phyloP scores from a whole-genome alignment of 2,888 invertebrate genomes.

The Nephrotoma guestfalica region DNA sequence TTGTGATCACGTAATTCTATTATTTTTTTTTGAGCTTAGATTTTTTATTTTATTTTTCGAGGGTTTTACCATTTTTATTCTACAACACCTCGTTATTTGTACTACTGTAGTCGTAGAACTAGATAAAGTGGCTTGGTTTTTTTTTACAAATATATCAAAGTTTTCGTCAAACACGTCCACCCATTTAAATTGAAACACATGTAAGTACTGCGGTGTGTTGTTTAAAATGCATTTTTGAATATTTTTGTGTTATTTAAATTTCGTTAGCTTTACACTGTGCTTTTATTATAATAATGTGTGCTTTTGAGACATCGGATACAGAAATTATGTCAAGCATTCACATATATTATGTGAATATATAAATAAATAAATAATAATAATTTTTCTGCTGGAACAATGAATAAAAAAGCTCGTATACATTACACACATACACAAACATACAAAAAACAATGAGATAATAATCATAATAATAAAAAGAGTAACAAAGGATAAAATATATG shows the following conservation, averaged over 20 bases:
- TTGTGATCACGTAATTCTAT: not conserved
- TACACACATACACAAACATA: not conserved
- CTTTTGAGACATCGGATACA: too few relatives aligned
- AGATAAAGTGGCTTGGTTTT: not conserved
- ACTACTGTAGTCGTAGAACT: not conserved
- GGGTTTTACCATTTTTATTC: not conserved
- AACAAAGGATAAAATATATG: not conserved
- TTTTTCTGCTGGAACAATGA: not conserved
- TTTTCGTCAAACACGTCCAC: not conserved
- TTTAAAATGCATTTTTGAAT: not conserved
- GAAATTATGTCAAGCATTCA: too few relatives aligned
- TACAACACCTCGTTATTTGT: not conserved
- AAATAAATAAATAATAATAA: not conserved
- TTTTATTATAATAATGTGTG: not conserved
- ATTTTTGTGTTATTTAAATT: not conserved
- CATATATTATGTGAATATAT: not conserved
- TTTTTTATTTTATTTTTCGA: not conserved
- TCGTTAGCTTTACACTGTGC: not conserved
- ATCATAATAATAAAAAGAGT: not conserved
- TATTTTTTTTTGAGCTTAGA: not conserved
- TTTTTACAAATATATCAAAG: not conserved
- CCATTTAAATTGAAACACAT: not conserved
- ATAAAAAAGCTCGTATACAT: not conserved
- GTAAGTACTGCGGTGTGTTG: not conserved
- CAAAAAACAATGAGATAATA: not conserved